Percentiles rank a stretch among this genome's conserved stretches.
Evolutionary conservation across 2,113 vertebrate genomes (phyloP).

Genomic region (Rhabdornis inornatus): DNA sequence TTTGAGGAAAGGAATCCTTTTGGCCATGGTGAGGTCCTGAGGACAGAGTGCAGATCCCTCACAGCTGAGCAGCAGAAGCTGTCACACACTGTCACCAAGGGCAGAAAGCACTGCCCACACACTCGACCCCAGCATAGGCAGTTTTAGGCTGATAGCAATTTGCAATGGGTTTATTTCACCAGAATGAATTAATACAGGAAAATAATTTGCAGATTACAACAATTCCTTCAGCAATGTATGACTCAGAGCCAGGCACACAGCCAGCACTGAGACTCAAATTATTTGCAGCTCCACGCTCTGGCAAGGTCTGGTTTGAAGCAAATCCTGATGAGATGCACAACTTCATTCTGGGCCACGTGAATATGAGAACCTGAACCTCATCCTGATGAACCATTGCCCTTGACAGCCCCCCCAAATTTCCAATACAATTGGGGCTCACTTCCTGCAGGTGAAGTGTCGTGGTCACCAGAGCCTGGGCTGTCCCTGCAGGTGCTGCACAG

Average conservation of each 20-base stretch:
- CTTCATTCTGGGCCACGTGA: not conserved
- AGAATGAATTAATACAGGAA: slow-evolving; percentile 20
- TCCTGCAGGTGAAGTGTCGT: not conserved
- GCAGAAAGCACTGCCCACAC: not conserved
- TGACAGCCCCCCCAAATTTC: not conserved
- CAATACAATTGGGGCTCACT: not conserved
- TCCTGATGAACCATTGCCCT: not conserved
- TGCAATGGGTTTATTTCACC: not conserved
- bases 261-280: not conserved
- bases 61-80: not conserved
- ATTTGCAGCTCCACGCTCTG: not conserved
- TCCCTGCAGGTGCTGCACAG: not conserved
- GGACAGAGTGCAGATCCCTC: not conserved
- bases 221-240: not conserved
- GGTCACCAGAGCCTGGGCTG: not conserved
- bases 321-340: not conserved
- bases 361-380: not conserved
- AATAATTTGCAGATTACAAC: slow-evolving; percentile 23
- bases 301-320: not conserved
- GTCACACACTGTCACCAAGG: accelerated
- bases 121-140: not conserved
- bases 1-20: not conserved
- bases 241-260: slow-evolving; percentile 1
- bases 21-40: not conserved
- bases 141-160: not conserved